phyloP scores from a whole-genome alignment of 53 echinoderm and acorn worm genomes.

The Holothuria scabra region DNA sequence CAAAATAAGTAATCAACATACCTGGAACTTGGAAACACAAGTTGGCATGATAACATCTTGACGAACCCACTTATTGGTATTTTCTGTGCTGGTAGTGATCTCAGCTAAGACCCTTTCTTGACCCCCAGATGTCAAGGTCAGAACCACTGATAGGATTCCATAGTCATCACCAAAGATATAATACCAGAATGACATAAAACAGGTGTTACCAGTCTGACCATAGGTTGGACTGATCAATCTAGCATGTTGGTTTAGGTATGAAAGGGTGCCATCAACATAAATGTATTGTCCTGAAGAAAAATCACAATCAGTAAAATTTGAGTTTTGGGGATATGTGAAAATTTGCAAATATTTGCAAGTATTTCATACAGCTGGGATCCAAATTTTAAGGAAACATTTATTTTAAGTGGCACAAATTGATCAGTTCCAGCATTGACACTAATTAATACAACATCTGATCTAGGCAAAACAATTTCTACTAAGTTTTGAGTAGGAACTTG shows the following conservation, averaged over 20 bases:
- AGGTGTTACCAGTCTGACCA: slow-evolving; percentile 45
- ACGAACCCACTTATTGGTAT: slow-evolving; percentile 72
- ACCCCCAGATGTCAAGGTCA: slow-evolving; percentile 29
- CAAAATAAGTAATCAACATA: no score
- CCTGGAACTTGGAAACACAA: slow-evolving; percentile 85
- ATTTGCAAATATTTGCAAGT: no score
- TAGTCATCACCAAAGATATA: slow-evolving; percentile 72
- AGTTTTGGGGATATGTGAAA: no score
- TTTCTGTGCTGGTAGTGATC: slow-evolving; percentile 24
- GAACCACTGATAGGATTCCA: slow-evolving; percentile 53
- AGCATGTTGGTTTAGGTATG: slow-evolving; percentile 44
- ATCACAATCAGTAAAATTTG: no score
- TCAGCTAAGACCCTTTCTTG: slow-evolving; percentile 31
- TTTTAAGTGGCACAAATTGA: no score
- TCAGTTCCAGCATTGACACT: no score
- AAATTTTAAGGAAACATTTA: no score
- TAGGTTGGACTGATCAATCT: slow-evolving; percentile 54
- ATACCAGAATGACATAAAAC: slow-evolving; percentile 77
- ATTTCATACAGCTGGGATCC: no score
- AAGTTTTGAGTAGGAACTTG: no score
- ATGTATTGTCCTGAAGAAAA: slow-evolving; percentile 50
- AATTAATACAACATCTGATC: no score
- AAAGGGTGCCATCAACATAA: slow-evolving; percentile 61
- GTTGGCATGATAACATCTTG: slow-evolving; percentile 63
- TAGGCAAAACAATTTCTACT: no score